Conservation (phyloP, 2,113 vertebrate genomes). For the Myotis yumanensis region DNA sequence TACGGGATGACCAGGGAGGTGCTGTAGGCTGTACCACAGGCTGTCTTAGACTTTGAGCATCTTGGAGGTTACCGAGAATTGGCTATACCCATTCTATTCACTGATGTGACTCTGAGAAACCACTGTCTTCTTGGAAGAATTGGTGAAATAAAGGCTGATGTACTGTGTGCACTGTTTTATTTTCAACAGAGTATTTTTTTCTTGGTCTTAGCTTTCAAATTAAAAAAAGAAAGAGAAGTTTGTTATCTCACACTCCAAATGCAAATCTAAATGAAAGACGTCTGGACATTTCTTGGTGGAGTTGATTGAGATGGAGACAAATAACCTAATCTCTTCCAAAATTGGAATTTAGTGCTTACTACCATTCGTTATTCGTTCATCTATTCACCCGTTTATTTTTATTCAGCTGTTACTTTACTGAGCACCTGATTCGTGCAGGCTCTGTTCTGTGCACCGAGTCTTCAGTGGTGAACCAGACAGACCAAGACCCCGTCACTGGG, state of each 20-base stretch:
- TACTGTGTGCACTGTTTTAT: neutral
- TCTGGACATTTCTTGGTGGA: neutral
- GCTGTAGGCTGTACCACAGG: fast-evolving
- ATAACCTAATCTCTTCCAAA: neutral
- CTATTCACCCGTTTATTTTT: neutral
- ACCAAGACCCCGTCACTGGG: neutral
- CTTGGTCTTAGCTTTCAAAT: conserved; percentile 25
- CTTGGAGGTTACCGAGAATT: neutral
- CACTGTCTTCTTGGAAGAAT: neutral
- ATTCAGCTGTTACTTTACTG: neutral
- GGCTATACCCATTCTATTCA: fast-evolving
- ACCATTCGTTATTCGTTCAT: neutral
- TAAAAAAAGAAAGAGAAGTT: neutral
- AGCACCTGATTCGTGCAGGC: fast-evolving
- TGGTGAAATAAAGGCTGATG: neutral
- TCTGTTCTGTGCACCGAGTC: neutral
- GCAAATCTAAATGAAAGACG: neutral
- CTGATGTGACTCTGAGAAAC: neutral
- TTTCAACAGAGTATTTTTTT: neutral
- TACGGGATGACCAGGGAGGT: neutral
- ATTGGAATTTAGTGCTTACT: too few relatives aligned
- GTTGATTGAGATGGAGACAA: neutral
- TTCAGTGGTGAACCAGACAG: neutral
- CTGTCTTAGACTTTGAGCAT: neutral
- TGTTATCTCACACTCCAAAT: neutral